These are phyloP conservation scores for Etia nguti DNA, from an alignment of 2,113 vertebrate species.

Conservation along the genomic window DNA sequence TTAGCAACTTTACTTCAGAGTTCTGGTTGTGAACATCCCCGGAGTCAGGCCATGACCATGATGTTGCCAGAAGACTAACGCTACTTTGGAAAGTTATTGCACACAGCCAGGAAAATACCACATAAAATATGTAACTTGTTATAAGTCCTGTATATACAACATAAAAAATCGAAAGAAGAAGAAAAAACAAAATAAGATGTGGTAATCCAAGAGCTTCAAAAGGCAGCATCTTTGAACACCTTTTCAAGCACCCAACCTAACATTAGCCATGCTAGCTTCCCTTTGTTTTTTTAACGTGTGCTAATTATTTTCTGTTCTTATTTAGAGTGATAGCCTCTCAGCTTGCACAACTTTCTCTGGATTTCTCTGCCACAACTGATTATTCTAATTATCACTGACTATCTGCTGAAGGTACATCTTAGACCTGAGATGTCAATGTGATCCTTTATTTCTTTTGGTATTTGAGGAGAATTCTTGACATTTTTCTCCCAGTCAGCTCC, in stretches of 20 bases:
- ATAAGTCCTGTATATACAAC: not conserved
- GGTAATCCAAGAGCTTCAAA: not conserved
- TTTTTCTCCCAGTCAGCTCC: conserved; percentile 41
- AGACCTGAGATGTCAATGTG: not conserved
- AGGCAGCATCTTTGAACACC: not conserved
- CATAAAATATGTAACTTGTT: not conserved
- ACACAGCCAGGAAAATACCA: not conserved
- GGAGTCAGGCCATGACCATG: not conserved
- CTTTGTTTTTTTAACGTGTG: not conserved
- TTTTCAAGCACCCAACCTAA: not conserved
- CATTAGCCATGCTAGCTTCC: not conserved
- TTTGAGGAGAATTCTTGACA: conserved; percentile 36
- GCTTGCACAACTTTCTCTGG: not conserved
- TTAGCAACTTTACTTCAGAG: not conserved
- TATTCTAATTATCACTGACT: not conserved
- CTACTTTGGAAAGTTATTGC: not conserved
- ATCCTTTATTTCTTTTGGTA: not conserved
- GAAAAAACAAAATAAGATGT: not conserved
- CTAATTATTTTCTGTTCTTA: not conserved
- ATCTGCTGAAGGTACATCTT: not conserved
- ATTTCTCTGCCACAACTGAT: not conserved
- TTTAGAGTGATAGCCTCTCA: not conserved
- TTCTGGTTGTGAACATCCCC: not conserved
- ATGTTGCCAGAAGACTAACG: not conserved
- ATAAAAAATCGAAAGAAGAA: not conserved